A percentile compares a stretch with the other conserved stretches of the same genome.
Conservation (phyloP, 2,113 vertebrate genomes). For the Hydropotes inermis region DNA sequence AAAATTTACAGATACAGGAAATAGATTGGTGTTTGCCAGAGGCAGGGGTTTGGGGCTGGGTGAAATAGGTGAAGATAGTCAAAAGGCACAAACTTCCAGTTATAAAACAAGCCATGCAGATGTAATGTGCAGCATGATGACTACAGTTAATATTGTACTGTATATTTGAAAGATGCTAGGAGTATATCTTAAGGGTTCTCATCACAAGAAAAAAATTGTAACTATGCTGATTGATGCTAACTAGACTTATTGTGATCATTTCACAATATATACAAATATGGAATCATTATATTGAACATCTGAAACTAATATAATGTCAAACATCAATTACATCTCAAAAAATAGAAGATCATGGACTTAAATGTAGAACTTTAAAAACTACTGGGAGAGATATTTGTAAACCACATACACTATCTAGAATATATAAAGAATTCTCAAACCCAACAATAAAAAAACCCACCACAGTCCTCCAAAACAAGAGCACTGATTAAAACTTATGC, state of each 20-base stretch:
- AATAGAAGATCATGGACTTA: not conserved
- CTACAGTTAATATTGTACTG: not conserved
- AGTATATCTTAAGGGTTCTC: not conserved
- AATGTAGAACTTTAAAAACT: slow-evolving; percentile 12
- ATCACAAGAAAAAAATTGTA: not conserved
- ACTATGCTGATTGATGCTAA: not conserved
- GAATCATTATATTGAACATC: not conserved
- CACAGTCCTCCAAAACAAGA: not conserved
- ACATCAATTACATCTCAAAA: not conserved
- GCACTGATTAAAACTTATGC: not conserved
- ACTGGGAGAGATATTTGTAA: not conserved
- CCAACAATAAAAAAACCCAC: not conserved
- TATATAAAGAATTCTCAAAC: not conserved
- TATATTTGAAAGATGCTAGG: not conserved
- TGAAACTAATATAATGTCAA: not conserved
- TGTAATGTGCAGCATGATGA: not conserved
- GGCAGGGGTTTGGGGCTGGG: not conserved
- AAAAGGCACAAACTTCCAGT: not conserved
- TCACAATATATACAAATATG: not conserved
- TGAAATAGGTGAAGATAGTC: not conserved
- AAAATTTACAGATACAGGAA: not conserved
- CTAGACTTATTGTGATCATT: not conserved
- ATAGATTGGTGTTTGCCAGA: not conserved
- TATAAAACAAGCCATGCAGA: not conserved
- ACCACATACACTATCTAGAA: not conserved